Conservation (phyloP, 2,888 invertebrate genomes). For the Chirona hameri region DNA sequence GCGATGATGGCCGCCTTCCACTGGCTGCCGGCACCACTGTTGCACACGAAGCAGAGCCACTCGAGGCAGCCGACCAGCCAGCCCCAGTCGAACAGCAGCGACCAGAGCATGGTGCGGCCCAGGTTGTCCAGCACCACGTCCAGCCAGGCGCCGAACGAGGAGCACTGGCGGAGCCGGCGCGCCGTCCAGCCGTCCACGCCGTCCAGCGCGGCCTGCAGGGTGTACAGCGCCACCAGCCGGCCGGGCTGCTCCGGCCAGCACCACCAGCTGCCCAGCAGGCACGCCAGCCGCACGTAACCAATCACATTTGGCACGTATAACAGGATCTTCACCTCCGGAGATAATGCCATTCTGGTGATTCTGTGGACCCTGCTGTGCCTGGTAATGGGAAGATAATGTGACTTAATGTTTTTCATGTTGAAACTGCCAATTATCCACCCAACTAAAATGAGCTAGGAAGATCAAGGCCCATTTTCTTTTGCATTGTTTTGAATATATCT, state of each 20-base stretch:
- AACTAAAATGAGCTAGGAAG: no score
- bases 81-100: slow-evolving; percentile 35
- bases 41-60: slow-evolving; percentile 42
- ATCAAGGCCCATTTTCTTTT: no score
- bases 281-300: slow-evolving; percentile 33
- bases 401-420: no score
- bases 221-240: slow-evolving; percentile 39
- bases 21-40: slow-evolving; percentile 40
- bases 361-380: no score
- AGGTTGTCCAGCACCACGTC: slow-evolving; percentile 42
- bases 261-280: slow-evolving; percentile 37
- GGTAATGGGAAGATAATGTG: no score
- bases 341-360: neutral
- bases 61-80: slow-evolving; percentile 40
- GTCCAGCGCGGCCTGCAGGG: slow-evolving; percentile 40
- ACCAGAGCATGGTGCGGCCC: slow-evolving; percentile 41
- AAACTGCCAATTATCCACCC: no score
- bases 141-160: slow-evolving; percentile 42
- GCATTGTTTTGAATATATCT: no score
- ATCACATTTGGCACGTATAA: slow-evolving; percentile 40
- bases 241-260: slow-evolving; percentile 34
- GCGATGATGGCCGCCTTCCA: slow-evolving; percentile 35
- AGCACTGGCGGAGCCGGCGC: slow-evolving; percentile 40
- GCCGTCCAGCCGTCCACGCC: slow-evolving; percentile 42
- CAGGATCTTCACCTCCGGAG: slow-evolving; percentile 26